Evolutionary conservation across 2,888 invertebrate genomes (phyloP), one percentile per base, ranked within the genome.

Genomic region (Pimpla rufipes): DNA sequence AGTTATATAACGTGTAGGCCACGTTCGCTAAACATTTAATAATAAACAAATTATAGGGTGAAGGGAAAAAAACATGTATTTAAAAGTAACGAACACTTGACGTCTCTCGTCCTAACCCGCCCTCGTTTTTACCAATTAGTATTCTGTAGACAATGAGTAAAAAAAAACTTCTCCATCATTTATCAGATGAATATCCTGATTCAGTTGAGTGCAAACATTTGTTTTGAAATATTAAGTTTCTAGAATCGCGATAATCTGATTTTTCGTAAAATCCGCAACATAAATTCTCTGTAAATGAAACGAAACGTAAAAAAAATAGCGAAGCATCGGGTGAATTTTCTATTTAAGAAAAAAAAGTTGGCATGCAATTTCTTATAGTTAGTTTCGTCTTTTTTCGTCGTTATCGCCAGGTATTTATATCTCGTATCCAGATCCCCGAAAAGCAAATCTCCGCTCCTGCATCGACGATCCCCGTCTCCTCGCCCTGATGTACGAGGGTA

Each of bases 401-500:
- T 79, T 75, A 83, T 84, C 75, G 79, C 77, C 87, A 88, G 88
- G 87, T 85, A 67, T 70, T 85, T 84, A 75, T 76, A 70, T 85
- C 74, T 83, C 79, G 79, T 87, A 85, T 87, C 88, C 88, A 79
- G 91, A 91, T 88, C 88, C 89, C 76, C 85, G 88, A 86, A 90
- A 89, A 87, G 88, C 87, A 86, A 88, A 86, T 82, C 85, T 89
- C 62, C 88, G 87, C 86, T 88, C 88, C 85, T 89, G 87, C 87
- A 85, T 90, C 85, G 91, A 91, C 59, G 90, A 91, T 89, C 90
- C 89, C 84, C 86, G 86, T 84, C 87, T 90, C 86, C 86, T 90
- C 86, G 88, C 90, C 87, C 87, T 90, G 87, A 89, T 90, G 78
- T 88, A 89, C 79, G 90, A 90, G 89, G 90, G 90, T 91, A 91